phyloP scores from a whole-genome alignment of 2,113 vertebrate species.

The Hemichromis elongatus region DNA sequence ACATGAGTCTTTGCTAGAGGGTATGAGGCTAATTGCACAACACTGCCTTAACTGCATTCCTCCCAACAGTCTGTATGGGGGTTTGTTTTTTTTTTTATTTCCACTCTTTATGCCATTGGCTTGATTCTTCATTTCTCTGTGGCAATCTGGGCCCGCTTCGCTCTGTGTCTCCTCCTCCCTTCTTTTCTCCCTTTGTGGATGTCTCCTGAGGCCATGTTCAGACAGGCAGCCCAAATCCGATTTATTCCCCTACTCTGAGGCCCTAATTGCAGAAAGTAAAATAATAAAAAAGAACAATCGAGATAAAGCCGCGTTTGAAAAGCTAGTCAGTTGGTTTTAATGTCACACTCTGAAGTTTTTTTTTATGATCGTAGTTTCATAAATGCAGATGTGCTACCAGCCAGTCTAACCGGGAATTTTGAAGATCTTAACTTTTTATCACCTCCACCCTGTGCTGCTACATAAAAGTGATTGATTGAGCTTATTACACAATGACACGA shows the following conservation, averaged over 20 bases:
- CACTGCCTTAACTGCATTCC: not conserved
- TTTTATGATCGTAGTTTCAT: not conserved
- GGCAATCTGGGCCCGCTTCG: not conserved
- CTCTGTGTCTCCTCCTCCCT: not conserved
- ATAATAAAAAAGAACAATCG: not conserved
- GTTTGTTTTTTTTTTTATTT: not conserved
- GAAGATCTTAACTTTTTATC: not conserved
- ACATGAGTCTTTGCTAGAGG: not conserved
- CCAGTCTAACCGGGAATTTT: not conserved
- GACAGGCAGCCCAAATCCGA: not conserved
- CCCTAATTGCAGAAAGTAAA: not conserved
- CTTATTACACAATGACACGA: not conserved
- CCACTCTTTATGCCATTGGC: not conserved
- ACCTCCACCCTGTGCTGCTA: not conserved
- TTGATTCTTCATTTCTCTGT: not conserved
- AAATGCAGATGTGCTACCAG: not conserved
- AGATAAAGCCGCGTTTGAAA: not conserved
- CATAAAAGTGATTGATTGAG: not conserved
- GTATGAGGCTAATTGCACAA: not conserved
- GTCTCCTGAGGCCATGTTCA: not conserved
- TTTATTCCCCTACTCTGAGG: not conserved
- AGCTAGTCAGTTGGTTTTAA: not conserved
- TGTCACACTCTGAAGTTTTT: not conserved
- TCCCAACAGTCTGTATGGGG: not conserved
- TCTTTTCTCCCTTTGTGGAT: not conserved